Base-by-base conservation (phyloP, 2,113 vertebrate genomes). In the Willisornis vidua region DNA sequence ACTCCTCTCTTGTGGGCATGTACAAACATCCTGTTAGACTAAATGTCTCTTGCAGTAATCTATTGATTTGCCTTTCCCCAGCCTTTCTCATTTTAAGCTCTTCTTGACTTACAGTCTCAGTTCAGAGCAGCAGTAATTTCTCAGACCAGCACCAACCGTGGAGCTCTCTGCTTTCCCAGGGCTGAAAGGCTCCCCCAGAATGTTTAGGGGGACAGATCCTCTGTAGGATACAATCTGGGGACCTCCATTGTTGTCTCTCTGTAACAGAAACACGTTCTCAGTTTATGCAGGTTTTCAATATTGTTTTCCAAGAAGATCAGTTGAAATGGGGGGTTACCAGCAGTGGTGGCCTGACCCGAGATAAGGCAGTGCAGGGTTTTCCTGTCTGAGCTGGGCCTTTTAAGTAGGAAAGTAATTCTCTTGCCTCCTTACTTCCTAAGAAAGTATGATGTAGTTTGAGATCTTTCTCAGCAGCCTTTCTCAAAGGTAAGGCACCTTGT, bases 121-220 rank as follows among this genome's bases (percentile, higher is more conserved):
- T 62, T 54, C 20, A 62, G 73, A 63, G 51, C 70, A 67, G 49
- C 19, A 16, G 58, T 22, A 52, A 31, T 51, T 57, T n/a, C 26
- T 74, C 43, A 46, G 79, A 35, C 41, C 25, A 20, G 28, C 0
- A 0, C 45, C 18, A 9, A 5, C 75, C 61, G 7, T 1, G 1
- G 22, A 45, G 51, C 17, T 7, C 3, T 73, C 14, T 10, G 16
- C 33, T 67, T 61, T 65, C 17, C 25, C 0, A 1, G 72, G 25
- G 8, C 41, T 86, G 37, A 17, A 54, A 45, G 29, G 43, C 22
- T 61, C 5, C 11, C 7, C 5, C 0, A 4, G 14, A n/a, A 62
- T 33, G 3, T 19, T 74, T 48, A 59, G 8, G 23, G 35, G 5
- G 4, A 2, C 14, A 62, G 4, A 61, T 61, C 22, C 22, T 5